phyloP scores from a whole-genome alignment of 2,113 vertebrate genomes.

The Limnothrissa miodon region DNA sequence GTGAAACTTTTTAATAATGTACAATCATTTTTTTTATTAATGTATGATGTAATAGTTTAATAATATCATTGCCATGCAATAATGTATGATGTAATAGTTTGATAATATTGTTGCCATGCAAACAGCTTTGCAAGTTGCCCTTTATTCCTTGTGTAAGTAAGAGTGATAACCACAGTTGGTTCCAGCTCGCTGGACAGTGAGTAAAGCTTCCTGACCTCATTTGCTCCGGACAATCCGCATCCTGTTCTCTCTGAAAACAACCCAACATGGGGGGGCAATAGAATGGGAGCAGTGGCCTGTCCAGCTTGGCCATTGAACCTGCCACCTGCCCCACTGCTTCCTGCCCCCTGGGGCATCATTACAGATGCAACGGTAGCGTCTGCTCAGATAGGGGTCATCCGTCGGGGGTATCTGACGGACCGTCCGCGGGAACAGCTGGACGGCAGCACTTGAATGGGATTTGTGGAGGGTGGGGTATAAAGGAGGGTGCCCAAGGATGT shows the following conservation, averaged over 20 bases:
- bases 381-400: constrained; percentile 45
- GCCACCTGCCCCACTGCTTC: constrained; percentile 57
- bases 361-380: constrained; percentile 45
- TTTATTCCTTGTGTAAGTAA: too few relatives aligned
- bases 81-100: too few relatives aligned
- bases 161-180: not conserved
- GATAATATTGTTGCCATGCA: too few relatives aligned
- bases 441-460: constrained; percentile 49
- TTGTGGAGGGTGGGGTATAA: not conserved
- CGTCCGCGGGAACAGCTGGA: constrained; percentile 51
- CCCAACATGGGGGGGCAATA: not conserved
- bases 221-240: not conserved
- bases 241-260: not conserved
- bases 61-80: not conserved
- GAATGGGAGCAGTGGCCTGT: not conserved
- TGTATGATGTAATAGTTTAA: not conserved
- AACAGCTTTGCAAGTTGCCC: too few relatives aligned
- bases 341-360: constrained; percentile 67
- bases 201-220: not conserved
- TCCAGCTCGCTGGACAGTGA: not conserved
- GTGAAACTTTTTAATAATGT: too few relatives aligned
- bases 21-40: too few relatives aligned
- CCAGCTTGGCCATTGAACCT: constrained; percentile 50
- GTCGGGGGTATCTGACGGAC: constrained; percentile 40
- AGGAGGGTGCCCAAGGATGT: constrained; percentile 48